Evolutionary conservation across 2,113 vertebrate species (phyloP).

Genomic region (Echinops telfairi): DNA sequence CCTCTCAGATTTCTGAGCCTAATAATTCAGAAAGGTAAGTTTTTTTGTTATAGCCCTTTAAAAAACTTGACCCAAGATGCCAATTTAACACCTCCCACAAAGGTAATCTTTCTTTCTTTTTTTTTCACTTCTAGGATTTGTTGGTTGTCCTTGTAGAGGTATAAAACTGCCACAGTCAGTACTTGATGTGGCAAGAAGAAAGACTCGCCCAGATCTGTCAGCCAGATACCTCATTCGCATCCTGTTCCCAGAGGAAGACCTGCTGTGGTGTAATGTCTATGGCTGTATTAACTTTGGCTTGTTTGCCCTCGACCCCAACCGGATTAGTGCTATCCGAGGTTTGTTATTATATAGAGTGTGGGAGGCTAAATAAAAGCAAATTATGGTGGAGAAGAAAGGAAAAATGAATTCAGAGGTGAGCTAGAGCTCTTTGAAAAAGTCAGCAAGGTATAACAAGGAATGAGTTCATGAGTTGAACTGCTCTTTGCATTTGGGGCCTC

Average conservation of each 20-base stretch:
- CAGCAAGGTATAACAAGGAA: not conserved
- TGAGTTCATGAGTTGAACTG: slow-evolving; percentile 22
- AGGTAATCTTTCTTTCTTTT: not conserved
- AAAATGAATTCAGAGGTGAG: slow-evolving; percentile 22
- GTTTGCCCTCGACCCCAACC: slow-evolving; percentile 86
- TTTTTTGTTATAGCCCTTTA: not conserved
- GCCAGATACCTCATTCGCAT: slow-evolving; percentile 88
- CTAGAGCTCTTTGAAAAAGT: not conserved
- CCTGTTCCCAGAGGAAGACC: slow-evolving; percentile 88
- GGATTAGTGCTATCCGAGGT: slow-evolving; percentile 90
- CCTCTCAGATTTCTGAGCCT: slow-evolving; percentile 39
- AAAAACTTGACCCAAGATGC: not conserved
- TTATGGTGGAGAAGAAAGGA: slow-evolving; percentile 10
- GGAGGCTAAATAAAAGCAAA: slow-evolving; percentile 41
- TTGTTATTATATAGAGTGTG: slow-evolving; percentile 48
- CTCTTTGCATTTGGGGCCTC: slow-evolving; percentile 34
- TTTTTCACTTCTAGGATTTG: slow-evolving; percentile 81
- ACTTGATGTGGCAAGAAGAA: slow-evolving; percentile 84
- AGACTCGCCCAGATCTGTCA: slow-evolving; percentile 85
- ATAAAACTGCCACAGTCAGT: slow-evolving; percentile 85
- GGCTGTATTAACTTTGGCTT: slow-evolving; percentile 84
- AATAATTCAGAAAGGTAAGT: slow-evolving; percentile 21
- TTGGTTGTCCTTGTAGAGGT: slow-evolving; percentile 86
- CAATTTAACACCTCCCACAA: slow-evolving; percentile 13
- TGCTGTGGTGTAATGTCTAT: slow-evolving; percentile 88